Base-by-base conservation (phyloP, 2,113 vertebrate species). In the Petroica traversi region DNA sequence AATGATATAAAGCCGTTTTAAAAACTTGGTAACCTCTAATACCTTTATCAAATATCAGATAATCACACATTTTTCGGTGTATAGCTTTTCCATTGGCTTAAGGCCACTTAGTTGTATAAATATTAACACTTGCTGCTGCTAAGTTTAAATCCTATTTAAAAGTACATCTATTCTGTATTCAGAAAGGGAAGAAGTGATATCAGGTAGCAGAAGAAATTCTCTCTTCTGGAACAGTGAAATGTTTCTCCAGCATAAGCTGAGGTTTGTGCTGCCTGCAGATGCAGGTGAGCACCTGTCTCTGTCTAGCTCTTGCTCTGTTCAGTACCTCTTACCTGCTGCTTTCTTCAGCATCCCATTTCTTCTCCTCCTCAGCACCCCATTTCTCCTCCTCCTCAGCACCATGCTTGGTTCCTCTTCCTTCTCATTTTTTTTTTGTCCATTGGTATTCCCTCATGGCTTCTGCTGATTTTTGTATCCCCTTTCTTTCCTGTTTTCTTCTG, bases 21-120 rank as follows among this genome's bases (percentile, higher is more conserved):
- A 96, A 91, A 94, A 90, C 75, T 90, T 93, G 72, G 51, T 90
- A 71, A 31, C 25, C 55, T 86, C 72, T 74, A 88, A 90, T 88
- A 90, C 67, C 51, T 82, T 93, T 95, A 96, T 95, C 85, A 96
- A 92, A 62, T 67, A 92, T 41, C 67, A 92, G 92, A 95, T 94
- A 90, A 92, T 92, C 75, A 74, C 38, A 36, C 40, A 19, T 92
- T 96, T 93, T 83, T 92, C 0, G 0, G 59, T 90, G 58, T 43
- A 33, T 62, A n/a, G 81, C 77, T 90, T 95, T 89, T 83, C 85
- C 59, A 24, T 71, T 85, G 88, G 71, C 89, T 94, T 93, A 93
- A 90, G 67, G 67, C 90, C 82, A 88, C 72, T 92, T 93, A 66
- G 66, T 73, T 96, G 43, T 82, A 84, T 92, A 95, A 93, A 91